These are phyloP conservation scores for Catostomus latipinnis DNA, from an alignment of 2,797 vertebrate species.

Conservation along the genomic window DNA sequence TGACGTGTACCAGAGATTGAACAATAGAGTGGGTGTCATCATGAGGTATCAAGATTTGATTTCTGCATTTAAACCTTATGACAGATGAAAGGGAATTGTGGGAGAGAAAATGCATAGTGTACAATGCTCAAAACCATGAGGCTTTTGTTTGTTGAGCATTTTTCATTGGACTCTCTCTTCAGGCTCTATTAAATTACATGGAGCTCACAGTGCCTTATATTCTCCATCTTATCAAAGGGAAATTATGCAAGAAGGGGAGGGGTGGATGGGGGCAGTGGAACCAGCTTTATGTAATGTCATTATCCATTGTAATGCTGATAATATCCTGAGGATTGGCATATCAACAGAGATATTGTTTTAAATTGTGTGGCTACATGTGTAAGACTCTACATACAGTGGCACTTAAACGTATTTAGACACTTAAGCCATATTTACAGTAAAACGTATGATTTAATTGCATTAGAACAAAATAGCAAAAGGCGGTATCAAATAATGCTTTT, in stretches of 20 bases:
- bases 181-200: constrained; percentile 38
- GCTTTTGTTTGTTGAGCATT: constrained; percentile 57
- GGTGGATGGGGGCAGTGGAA: constrained; percentile 6
- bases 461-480: too few relatives aligned
- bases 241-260: constrained; percentile 20
- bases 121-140: constrained; percentile 21
- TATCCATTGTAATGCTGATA: constrained; percentile 19
- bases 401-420: too few relatives aligned
- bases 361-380: not conserved
- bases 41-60: constrained; percentile 42
- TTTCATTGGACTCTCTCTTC: constrained; percentile 36
- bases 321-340: not conserved
- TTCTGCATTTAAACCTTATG: not conserved
- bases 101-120: constrained; percentile 43
- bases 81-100: constrained; percentile 65
- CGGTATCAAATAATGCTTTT: too few relatives aligned
- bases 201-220: constrained; percentile 27
- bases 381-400: not conserved
- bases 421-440: too few relatives aligned
- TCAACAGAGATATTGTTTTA: not conserved
- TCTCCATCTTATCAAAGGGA: constrained; percentile 23
- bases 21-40: constrained; percentile 62
- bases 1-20: constrained; percentile 53
- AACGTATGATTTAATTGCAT: too few relatives aligned
- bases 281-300: constrained; percentile 30